Percentiles rank a stretch among this genome's conserved stretches.
Evolutionary conservation across 2,888 invertebrate species (phyloP).

Genomic region (Cerceris rybyensis): DNA sequence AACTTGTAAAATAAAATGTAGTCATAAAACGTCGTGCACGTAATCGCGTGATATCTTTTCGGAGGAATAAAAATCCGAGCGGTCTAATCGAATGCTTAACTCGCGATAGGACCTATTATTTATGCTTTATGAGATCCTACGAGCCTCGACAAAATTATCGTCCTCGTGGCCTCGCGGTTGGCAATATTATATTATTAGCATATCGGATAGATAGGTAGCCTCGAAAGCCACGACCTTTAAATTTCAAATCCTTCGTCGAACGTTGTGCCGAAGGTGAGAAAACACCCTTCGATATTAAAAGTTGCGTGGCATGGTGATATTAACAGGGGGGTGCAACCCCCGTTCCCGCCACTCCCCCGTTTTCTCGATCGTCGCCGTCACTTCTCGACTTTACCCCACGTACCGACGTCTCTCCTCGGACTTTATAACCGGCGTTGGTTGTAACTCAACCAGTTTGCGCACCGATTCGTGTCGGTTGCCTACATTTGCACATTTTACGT

Average conservation of each 20-base stretch:
- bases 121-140: slow-evolving; percentile 51
- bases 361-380: slow-evolving; percentile 18
- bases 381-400: slow-evolving; percentile 55
- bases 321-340: slow-evolving; percentile 61
- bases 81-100: neutral
- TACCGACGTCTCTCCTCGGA: slow-evolving; percentile 58
- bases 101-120: slow-evolving; percentile 49
- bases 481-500: slow-evolving; percentile 72
- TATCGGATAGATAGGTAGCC: slow-evolving; percentile 75
- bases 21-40: too few relatives aligned
- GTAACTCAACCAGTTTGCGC: slow-evolving; percentile 73
- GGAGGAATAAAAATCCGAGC: neutral
- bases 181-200: slow-evolving; percentile 76
- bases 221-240: slow-evolving; percentile 74
- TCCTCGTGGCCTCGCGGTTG: slow-evolving; percentile 54
- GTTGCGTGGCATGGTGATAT: slow-evolving; percentile 78
- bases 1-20: too few relatives aligned
- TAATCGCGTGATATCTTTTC: neutral
- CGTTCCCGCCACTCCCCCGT: slow-evolving; percentile 24
- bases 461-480: slow-evolving; percentile 70
- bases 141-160: slow-evolving; percentile 64
- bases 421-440: slow-evolving; percentile 66
- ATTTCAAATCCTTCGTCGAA: slow-evolving; percentile 74
- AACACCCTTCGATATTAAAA: slow-evolving; percentile 81
- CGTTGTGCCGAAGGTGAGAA: slow-evolving; percentile 78